Conservation (phyloP, 2,888 invertebrate species). For the Tetrapedia diversipes region DNA sequence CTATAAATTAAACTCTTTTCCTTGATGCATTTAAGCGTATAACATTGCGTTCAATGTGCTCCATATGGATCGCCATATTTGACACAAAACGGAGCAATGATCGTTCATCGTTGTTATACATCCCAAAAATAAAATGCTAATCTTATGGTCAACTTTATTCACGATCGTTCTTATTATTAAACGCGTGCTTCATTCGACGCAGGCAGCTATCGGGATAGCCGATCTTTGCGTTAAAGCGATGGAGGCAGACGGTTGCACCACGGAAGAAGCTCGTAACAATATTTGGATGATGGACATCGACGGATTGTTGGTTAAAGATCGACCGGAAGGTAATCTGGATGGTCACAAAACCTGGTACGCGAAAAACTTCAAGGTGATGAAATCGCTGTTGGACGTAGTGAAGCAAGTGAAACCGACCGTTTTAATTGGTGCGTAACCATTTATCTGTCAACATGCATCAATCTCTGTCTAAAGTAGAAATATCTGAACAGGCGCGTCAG, state of each 20-base stretch:
- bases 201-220: conserved; percentile 97
- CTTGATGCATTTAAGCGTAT: too few species aligned
- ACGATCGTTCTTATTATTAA: neutral
- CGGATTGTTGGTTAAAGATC: conserved; percentile 91
- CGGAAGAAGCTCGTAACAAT: conserved; percentile 91
- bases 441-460: conserved; percentile 11
- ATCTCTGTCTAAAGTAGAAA: conserved; percentile 57
- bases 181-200: conserved; percentile 28
- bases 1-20: too few species aligned
- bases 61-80: too few species aligned
- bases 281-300: conserved; percentile 98
- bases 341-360: conserved; percentile 89
- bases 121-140: neutral
- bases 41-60: too few species aligned
- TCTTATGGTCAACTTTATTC: neutral
- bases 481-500: conserved; percentile 91
- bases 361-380: conserved; percentile 91
- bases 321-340: conserved; percentile 87
- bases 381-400: conserved; percentile 91
- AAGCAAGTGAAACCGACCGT: conserved; percentile 93
- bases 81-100: too few species aligned
- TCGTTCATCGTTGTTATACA: too few species aligned
- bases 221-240: conserved; percentile 95
- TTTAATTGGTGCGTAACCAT: conserved; percentile 88
- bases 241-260: conserved; percentile 87